A percentile compares a stretch with the other conserved stretches of the same genome.
phyloP scores from a whole-genome alignment of 2,797 vertebrate species.

The Parauchenoglanis punctatus region DNA sequence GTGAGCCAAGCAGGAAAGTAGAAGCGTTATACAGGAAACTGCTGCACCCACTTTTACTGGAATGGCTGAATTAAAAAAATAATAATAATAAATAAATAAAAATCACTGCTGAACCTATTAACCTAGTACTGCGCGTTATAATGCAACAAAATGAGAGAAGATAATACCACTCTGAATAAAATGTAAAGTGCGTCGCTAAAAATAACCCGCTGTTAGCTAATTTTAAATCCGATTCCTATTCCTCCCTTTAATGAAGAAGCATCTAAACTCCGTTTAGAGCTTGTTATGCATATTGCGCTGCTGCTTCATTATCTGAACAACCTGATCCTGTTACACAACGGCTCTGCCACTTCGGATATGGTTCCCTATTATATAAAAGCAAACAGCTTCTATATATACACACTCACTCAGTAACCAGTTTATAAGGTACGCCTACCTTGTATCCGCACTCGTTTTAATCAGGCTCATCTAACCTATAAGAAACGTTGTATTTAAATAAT shows the following conservation, averaged over 20 bases:
- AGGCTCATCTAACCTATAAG: background rate
- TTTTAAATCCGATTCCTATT: background rate
- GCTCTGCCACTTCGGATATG: background rate
- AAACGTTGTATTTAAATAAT: background rate
- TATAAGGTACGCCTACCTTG: background rate
- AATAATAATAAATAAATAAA: background rate
- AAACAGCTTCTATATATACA: background rate
- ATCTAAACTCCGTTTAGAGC: background rate
- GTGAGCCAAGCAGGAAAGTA: conserved; percentile 18
- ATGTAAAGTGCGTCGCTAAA: background rate
- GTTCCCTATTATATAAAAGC: background rate
- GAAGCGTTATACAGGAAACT: conserved; percentile 37
- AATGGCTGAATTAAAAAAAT: background rate
- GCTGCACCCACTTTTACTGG: conserved; percentile 25
- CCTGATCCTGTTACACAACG: conserved; percentile 11
- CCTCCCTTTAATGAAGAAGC: background rate
- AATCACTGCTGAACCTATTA: background rate
- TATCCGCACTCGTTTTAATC: background rate
- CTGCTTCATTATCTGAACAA: conserved; percentile 5
- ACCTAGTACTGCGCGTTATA: background rate
- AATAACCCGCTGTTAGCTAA: background rate
- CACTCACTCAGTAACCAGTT: background rate
- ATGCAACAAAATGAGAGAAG: background rate
- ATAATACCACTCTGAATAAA: background rate
- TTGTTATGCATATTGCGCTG: background rate